Evolutionary conservation across 2,113 vertebrate species (phyloP).

Genomic region (Benthochromis sp.): DNA sequence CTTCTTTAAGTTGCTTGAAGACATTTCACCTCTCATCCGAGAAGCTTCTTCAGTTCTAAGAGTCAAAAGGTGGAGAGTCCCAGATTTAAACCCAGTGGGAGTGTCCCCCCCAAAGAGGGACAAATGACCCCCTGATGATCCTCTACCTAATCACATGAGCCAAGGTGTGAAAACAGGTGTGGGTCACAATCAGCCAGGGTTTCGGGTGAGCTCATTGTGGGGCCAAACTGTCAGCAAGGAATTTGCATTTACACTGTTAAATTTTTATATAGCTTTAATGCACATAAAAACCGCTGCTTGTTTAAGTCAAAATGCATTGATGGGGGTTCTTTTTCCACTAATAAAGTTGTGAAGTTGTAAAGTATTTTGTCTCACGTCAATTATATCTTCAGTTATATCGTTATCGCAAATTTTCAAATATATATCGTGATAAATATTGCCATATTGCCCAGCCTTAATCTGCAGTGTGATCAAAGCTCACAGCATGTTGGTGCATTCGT

Average conservation of each 20-base stretch:
- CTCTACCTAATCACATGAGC: not conserved
- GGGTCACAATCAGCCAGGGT: not conserved
- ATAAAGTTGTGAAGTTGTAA: rapidly evolving
- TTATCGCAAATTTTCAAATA: not conserved
- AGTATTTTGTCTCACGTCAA: rapidly evolving
- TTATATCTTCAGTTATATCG: not conserved
- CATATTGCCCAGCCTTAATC: not conserved
- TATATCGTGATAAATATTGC: not conserved
- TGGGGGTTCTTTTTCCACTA: not conserved
- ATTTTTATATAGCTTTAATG: not conserved
- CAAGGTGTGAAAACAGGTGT: not conserved
- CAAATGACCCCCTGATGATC: no score
- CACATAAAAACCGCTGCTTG: rapidly evolving
- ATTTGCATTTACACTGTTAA: not conserved
- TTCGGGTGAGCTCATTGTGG: not conserved
- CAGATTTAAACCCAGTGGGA: not conserved
- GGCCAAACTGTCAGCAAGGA: not conserved
- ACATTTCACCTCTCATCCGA: rapidly evolving
- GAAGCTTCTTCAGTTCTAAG: not conserved
- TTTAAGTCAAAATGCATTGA: not conserved
- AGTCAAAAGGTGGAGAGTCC: not conserved
- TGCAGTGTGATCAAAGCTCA: not conserved
- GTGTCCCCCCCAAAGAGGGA: rapidly evolving
- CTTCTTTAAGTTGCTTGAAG: rapidly evolving
- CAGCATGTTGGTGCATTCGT: not conserved